A percentile compares a stretch with the other conserved stretches of the same genome.
These are phyloP conservation scores for Nannoperca australis DNA, from an alignment of 2,797 vertebrate genomes.

Conservation along the genomic window DNA sequence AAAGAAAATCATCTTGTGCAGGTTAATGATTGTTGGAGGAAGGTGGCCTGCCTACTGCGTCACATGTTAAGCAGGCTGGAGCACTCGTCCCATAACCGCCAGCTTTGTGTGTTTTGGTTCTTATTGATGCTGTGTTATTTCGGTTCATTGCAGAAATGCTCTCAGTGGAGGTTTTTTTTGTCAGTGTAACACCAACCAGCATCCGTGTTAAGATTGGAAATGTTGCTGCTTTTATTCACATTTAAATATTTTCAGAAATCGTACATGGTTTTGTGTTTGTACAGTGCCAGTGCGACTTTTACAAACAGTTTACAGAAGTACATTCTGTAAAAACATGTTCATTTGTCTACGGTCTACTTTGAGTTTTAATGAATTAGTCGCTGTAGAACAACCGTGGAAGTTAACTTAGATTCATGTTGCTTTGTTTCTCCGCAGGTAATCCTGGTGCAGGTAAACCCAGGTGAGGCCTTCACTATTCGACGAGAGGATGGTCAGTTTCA, in stretches of 20 bases:
- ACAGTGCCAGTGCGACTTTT: neutral
- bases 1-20: neutral
- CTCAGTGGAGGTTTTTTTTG: neutral
- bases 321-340: too few relatives aligned
- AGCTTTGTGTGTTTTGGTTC: conserved; percentile 1
- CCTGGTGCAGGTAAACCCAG: conserved; percentile 99
- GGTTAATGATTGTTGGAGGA: neutral
- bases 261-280: neutral
- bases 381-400: neutral
- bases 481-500: conserved; percentile 99
- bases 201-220: neutral
- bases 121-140: neutral
- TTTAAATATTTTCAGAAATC: neutral
- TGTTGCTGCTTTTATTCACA: conserved; percentile 3
- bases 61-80: neutral
- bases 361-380: neutral
- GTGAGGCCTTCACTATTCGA: conserved; percentile 99
- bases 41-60: too few relatives aligned
- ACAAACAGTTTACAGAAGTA: neutral
- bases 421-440: conserved; percentile 89
- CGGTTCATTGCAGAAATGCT: neutral
- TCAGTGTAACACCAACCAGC: neutral
- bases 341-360: neutral
- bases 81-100: neutral
- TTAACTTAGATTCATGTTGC: neutral